These are phyloP conservation scores for Peribatodes rhomboidaria DNA, from an alignment of 2,888 invertebrate species.

Conservation along the genomic window DNA sequence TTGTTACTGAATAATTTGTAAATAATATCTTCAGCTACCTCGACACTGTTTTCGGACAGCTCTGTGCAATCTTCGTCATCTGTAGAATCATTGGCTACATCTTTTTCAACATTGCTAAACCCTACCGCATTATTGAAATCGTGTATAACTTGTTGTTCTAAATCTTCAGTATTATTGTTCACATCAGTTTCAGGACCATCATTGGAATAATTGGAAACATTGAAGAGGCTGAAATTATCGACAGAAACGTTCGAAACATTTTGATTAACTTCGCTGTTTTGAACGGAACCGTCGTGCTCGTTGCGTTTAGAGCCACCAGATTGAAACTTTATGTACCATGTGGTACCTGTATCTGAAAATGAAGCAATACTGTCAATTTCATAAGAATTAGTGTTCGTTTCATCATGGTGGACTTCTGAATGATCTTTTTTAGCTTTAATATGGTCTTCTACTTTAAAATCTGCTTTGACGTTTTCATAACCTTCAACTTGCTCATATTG, in stretches of 20 bases:
- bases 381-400: background rate
- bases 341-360: background rate
- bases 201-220: constrained; percentile 14
- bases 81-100: constrained; percentile 28
- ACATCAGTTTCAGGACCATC: constrained; percentile 8
- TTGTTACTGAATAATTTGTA: constrained; percentile 48
- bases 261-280: background rate
- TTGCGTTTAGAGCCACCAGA: background rate
- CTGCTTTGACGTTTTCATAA: background rate
- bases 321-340: background rate
- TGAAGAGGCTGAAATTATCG: constrained; percentile 4
- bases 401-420: background rate
- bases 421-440: background rate
- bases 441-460: background rate
- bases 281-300: background rate
- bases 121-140: constrained; percentile 2
- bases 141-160: background rate
- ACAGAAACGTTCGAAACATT: background rate
- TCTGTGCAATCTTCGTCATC: constrained; percentile 42
- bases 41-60: constrained; percentile 35
- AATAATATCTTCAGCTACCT: constrained; percentile 41
- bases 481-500: background rate
- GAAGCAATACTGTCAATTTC: background rate
- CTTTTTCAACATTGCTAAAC: background rate
- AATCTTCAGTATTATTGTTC: constrained; percentile 16